phyloP scores from a whole-genome alignment of 2,797 vertebrate species.

The Anguilla anguilla region DNA sequence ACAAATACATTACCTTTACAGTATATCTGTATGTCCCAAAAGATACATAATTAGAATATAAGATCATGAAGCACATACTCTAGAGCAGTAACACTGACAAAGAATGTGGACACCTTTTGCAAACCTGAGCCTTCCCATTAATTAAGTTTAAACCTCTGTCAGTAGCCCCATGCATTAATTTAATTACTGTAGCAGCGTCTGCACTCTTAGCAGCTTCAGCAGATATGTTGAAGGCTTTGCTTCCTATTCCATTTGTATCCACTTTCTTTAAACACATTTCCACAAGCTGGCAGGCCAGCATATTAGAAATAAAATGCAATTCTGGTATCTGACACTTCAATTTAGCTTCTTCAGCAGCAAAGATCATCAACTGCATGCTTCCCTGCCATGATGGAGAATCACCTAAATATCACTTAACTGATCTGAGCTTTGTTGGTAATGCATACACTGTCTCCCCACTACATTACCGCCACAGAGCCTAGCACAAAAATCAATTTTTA shows the following conservation, averaged over 20 bases:
- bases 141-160: conserved; percentile 23
- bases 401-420: conserved; percentile 77
- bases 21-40: background rate
- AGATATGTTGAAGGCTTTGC: conserved; percentile 31
- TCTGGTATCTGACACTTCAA: conserved; percentile 75
- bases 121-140: background rate
- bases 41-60: background rate
- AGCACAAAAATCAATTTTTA: conserved; percentile 77
- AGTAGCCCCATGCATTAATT: conserved; percentile 26
- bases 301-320: conserved; percentile 80
- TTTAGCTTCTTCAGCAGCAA: conserved; percentile 73
- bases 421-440: conserved; percentile 64
- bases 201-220: conserved; percentile 20
- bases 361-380: conserved; percentile 71
- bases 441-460: conserved; percentile 63
- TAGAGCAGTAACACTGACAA: background rate
- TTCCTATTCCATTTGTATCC: conserved; percentile 66
- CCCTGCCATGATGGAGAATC: conserved; percentile 72
- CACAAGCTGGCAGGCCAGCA: conserved; percentile 71
- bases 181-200: conserved; percentile 23
- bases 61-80: background rate
- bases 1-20: background rate
- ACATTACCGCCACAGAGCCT: conserved; percentile 65
- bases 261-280: conserved; percentile 60
- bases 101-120: background rate